Percentiles rank a stretch among this genome's conserved stretches.
These are phyloP conservation scores for Corythornis leucogaster DNA, from an alignment of 2,797 vertebrate species.

Conservation along the genomic window DNA sequence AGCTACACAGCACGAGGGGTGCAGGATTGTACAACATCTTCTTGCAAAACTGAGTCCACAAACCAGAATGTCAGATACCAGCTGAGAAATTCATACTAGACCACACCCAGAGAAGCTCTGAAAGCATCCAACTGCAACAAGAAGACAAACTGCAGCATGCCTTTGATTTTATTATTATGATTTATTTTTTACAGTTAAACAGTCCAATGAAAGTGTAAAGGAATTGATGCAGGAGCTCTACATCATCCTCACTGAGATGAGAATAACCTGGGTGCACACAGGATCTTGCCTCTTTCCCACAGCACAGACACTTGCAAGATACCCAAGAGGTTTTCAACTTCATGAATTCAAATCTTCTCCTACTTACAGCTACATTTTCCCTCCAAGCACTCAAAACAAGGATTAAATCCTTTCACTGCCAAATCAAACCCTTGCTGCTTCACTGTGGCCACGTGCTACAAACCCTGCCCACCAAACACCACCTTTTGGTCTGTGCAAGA, in stretches of 20 bases:
- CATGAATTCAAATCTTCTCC: not conserved
- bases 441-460: not conserved
- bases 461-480: not conserved
- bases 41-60: slow-evolving; percentile 67
- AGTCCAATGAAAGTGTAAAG: not conserved
- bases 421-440: not conserved
- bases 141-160: not conserved
- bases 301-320: not conserved
- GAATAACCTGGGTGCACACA: not conserved
- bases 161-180: not conserved
- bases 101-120: slow-evolving; percentile 54
- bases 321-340: not conserved
- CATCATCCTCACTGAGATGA: not conserved
- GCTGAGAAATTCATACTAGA: slow-evolving; percentile 31
- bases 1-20: not conserved
- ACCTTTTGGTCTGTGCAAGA: not conserved
- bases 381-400: not conserved
- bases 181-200: too few species aligned
- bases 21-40: slow-evolving; percentile 20
- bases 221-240: not conserved
- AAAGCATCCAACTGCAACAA: slow-evolving; percentile 2
- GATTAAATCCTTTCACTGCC: not conserved
- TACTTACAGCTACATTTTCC: not conserved
- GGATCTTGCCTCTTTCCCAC: not conserved
- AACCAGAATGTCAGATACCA: slow-evolving; percentile 62